Base-by-base conservation (phyloP, 2,113 vertebrate species). In the Spea bombifrons region DNA sequence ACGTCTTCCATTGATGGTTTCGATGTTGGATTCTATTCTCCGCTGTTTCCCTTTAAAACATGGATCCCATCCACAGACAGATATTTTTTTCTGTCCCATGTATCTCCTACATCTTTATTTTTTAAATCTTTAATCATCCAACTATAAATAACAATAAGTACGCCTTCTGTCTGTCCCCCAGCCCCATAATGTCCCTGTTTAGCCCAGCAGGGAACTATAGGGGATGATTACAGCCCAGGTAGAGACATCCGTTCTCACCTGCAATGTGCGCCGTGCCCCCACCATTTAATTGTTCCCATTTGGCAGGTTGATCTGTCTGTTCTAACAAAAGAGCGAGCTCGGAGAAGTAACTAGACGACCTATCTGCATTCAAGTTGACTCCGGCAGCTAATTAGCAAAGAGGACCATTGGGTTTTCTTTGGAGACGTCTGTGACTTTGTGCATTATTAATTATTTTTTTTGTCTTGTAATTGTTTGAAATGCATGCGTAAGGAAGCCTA, bases 401-500 rank as follows among this genome's bases (percentile, higher is more conserved):
- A 86, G 84, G 87, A 81, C 88, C 80, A 68, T 84, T 87, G 86
- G 86, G 88, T 87, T 84, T 75, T 75, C 69, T 8, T 72, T 76
- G 15, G 75, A 65, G 43, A 9, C 44, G 65, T 65, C 57, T 48
- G 76, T 6, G 76, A n/a, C 46, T 64, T n/a, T 65, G 57, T 59
- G 45, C 16, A 83, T 85, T 84, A 81, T 88, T 88, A 86, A 88
- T 88, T 64, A 17, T 13, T 16, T 3, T 53, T n/a, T 44, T 52
- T 4, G 47, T 17, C 17, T 66, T 49, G 83, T 88, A 90, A 92
- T 91, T 91, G 88, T 92, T 90, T 87, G 87, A 85, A 80, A 88
- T 84, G 86, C 86, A 86, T 86, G 85, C 86, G 65, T 86, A 87
- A 77, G 43, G 76, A 66, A 66, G 49, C 85, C 82, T 88, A 87